Evolutionary conservation across 1,140 invertebrate genomes (phyloP).

Genomic region (Drosophila kurseongensis): DNA sequence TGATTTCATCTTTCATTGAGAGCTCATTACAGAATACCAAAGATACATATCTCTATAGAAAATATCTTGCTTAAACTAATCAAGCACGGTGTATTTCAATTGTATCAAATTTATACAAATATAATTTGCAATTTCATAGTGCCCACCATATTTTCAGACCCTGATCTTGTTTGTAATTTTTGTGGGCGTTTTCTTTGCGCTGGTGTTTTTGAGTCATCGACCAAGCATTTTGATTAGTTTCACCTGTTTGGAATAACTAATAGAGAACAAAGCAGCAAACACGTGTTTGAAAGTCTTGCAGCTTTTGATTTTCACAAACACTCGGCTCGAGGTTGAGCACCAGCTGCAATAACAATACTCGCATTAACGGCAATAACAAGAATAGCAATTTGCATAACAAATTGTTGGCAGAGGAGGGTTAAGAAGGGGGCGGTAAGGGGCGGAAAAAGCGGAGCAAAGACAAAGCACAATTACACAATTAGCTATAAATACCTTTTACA

Average conservation of each 20-base stretch:
- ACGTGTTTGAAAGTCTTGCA: constrained; percentile 75
- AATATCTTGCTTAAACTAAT: too few species aligned
- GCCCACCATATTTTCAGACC: neutral
- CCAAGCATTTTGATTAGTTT: constrained; percentile 51
- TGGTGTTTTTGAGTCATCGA: constrained; percentile 52
- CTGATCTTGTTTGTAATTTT: constrained; percentile 45
- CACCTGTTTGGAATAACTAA: constrained; percentile 47
- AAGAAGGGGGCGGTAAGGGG: constrained; percentile 9
- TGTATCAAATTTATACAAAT: too few species aligned
- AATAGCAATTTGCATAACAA: constrained; percentile 78
- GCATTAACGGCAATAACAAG: constrained; percentile 38
- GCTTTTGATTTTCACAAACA: constrained; percentile 38
- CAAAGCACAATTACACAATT: constrained; percentile 76
- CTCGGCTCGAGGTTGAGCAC: constrained; percentile 48
- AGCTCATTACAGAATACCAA: neutral
- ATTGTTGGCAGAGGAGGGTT: constrained; percentile 35
- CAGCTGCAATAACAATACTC: constrained; percentile 42
- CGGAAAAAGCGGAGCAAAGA: constrained; percentile 45
- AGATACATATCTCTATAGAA: too few species aligned
- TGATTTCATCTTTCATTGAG: constrained; percentile 8
- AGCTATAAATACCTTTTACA: constrained; percentile 61
- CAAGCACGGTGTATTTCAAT: too few species aligned
- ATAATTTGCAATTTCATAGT: neutral
- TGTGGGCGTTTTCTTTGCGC: constrained; percentile 52
- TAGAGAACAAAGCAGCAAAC: constrained; percentile 38